These are phyloP conservation scores for Hoplodrina ambigua DNA, from an alignment of 2,888 invertebrate species.

Conservation along the genomic window DNA sequence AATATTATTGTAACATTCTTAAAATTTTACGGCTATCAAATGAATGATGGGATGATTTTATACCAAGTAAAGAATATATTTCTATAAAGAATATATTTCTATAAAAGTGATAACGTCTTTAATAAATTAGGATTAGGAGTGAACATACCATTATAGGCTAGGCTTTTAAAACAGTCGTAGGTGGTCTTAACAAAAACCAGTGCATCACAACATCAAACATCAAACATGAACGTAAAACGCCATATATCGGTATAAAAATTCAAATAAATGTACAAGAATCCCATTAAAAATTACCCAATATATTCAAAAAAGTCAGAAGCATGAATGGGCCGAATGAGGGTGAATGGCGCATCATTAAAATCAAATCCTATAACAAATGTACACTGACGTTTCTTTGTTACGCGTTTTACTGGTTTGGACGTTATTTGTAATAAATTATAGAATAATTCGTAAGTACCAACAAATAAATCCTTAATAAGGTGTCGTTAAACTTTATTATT, in stretches of 20 bases:
- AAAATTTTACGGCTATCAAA: conserved; percentile 9
- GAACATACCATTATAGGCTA: conserved; percentile 30
- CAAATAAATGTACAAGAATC: conserved; percentile 75
- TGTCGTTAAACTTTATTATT: conserved; percentile 87
- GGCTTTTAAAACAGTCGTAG: conserved; percentile 47
- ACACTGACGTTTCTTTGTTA: conserved; percentile 74
- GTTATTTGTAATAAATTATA: conserved; percentile 90
- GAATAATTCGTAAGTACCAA: conserved; percentile 85
- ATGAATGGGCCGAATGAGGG: conserved; percentile 62
- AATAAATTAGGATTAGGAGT: conserved; percentile 63
- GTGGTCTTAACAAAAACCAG: conserved; percentile 56
- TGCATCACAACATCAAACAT: conserved; percentile 39
- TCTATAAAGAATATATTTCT: conserved; percentile 20
- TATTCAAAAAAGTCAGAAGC: conserved; percentile 71
- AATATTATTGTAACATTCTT: conserved; percentile 17
- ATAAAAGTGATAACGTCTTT: conserved; percentile 59
- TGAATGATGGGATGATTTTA: conserved; percentile 42
- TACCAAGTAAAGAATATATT: conserved; percentile 19
- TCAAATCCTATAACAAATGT: conserved; percentile 85
- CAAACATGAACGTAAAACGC: conserved; percentile 49
- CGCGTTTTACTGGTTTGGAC: conserved; percentile 70
- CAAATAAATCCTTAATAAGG: conserved; percentile 90
- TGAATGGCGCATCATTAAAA: conserved; percentile 81
- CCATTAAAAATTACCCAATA: conserved; percentile 82
- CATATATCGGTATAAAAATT: conserved; percentile 63